Percentiles rank a stretch among this genome's conserved stretches.
Evolutionary conservation across 1,140 invertebrate species (phyloP).

Genomic region (Lucilia cuprina): DNA sequence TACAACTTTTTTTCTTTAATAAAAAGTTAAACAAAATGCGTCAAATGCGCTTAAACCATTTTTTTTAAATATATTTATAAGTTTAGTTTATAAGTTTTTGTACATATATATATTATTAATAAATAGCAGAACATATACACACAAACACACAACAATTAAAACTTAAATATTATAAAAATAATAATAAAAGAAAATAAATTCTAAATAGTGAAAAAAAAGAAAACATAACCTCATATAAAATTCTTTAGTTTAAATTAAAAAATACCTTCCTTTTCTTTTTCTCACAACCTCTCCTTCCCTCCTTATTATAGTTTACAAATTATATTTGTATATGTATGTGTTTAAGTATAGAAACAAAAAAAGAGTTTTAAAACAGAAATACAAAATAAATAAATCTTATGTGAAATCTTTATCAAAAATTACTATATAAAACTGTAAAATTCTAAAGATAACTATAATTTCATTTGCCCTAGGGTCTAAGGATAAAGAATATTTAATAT

Average conservation of each 20-base stretch:
- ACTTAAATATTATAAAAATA: not conserved
- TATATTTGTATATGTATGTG: not conserved
- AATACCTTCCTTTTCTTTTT: too few relatives aligned
- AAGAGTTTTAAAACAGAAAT: not conserved
- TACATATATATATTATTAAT: not conserved
- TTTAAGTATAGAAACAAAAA: not conserved
- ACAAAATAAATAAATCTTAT: too few relatives aligned
- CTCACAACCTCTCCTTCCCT: not conserved
- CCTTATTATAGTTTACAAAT: not conserved
- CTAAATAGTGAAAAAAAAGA: not conserved
- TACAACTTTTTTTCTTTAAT: not conserved
- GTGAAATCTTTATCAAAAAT: not conserved
- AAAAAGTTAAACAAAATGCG: not conserved
- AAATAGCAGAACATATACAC: not conserved
- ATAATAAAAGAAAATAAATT: not conserved
- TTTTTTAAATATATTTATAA: slow-evolving; percentile 16
- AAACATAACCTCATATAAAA: not conserved
- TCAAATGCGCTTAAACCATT: not conserved
- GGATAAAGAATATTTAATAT: too few relatives aligned
- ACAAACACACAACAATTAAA: not conserved
- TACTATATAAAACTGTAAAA: not conserved
- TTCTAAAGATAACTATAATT: too few relatives aligned
- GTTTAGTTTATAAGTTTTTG: slow-evolving; percentile 2
- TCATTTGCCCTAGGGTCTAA: not conserved
- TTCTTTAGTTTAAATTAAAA: not conserved